Base-by-base conservation (phyloP, 2,888 invertebrate genomes). In the Dolomedes plantarius region DNA sequence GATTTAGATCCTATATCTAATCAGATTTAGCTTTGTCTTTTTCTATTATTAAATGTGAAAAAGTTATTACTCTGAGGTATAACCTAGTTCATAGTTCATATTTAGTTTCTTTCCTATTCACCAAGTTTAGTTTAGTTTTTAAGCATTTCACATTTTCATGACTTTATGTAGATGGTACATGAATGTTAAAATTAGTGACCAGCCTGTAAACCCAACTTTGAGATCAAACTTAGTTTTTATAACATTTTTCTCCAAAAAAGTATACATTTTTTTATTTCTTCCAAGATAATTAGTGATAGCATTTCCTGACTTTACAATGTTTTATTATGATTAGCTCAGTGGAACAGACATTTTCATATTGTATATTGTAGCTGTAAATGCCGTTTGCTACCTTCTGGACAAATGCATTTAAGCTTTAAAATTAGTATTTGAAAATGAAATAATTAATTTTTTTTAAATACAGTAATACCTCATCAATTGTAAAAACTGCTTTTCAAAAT, bases 31-130 rank as follows among this genome's bases (percentile, higher is more conserved):
- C 32, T 71, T 28, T 71, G 56, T 78, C 71, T 72, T 39, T 77
- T 78, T 77, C 62, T 79, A 72, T 69, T 71, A 62, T 62, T 72
- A 29, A 32, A 36, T 67, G 67, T 67, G 67, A 31, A 62, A 23
- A 62, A 67, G 19, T 67, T 36, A 67, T 67, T 67, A 31, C 67
- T 67, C 31, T 13, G 16, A 31, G 27, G 28, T 65, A 19, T 67
- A 32, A 67, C 23, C 32, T 67, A 67, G 67, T 23, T 36, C 23
- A 19, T 67, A 67, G 67, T 16, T 23, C 67, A 28, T 67, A 32
- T 67, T 65, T 65, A 65, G 65, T 65, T 67, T 67, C 19, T 67
- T 67, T 67, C 16, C 67, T 13, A 16, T 19, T 36, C 67, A 31
- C 31, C n/a, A 9, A 19, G n/a, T 36, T 36, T 67, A 67, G 32